phyloP scores from a whole-genome alignment of 2,888 invertebrate genomes.

The Acrocyrtus sp. region DNA sequence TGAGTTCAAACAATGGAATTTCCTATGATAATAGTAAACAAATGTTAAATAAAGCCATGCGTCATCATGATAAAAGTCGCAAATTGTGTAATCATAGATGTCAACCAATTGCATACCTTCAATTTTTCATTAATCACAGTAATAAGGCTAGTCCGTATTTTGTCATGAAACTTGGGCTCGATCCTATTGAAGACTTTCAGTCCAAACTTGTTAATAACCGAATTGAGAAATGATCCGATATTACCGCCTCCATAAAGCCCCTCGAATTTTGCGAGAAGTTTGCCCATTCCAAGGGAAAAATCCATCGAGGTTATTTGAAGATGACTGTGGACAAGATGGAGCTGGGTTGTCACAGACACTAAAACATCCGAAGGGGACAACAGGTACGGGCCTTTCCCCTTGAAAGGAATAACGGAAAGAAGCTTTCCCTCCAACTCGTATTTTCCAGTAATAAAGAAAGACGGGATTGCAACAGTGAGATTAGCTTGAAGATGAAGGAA shows the following conservation, averaged over 20 bases:
- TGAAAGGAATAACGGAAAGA: slow-evolving; percentile 19
- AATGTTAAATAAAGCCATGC: background rate
- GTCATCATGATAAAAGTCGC: no score
- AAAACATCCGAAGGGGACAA: background rate
- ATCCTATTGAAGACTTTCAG: slow-evolving; percentile 10
- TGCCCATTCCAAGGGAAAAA: slow-evolving; percentile 6
- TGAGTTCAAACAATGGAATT: slow-evolving; percentile 5
- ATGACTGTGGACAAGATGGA: slow-evolving; percentile 11
- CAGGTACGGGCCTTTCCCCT: slow-evolving; percentile 25
- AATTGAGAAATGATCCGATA: slow-evolving; percentile 15
- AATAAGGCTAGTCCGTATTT: slow-evolving; percentile 8
- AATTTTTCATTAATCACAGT: slow-evolving; percentile 19
- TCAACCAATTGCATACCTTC: no score
- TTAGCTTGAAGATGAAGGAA: slow-evolving; percentile 30
- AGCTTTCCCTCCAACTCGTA: slow-evolving; percentile 25
- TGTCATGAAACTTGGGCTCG: slow-evolving; percentile 26
- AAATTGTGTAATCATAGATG: background rate
- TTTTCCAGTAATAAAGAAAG: slow-evolving; percentile 12
- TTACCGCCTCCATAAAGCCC: slow-evolving; percentile 30
- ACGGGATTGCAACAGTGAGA: slow-evolving; percentile 18
- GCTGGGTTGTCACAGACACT: background rate
- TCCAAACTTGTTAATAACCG: slow-evolving; percentile 30
- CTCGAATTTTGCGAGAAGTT: slow-evolving; percentile 19
- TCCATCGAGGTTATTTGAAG: slow-evolving; percentile 24
- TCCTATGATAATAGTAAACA: background rate